Base-by-base conservation (phyloP, 2,113 vertebrate species). In the Grammomys surdaster region DNA sequence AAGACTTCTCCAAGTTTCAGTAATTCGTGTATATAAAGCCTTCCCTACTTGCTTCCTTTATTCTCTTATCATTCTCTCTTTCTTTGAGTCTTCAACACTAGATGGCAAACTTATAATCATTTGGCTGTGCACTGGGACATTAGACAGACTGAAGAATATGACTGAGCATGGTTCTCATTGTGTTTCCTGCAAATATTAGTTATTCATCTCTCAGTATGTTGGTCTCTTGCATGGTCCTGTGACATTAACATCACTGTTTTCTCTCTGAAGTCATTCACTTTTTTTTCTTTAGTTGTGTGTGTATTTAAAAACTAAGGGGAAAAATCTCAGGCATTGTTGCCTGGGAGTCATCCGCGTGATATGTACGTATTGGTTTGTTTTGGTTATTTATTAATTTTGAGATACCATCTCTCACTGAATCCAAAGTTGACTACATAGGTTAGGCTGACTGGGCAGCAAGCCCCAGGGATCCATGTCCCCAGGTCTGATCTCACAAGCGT, bases 101-200 rank as follows among this genome's bases (percentile, higher is more conserved):
- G 40, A n/a, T 80, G 48, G 93, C 75, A 93, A 96, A 95, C 48
- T 81, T 90, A 65, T 7, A n/a, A 56, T 85, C 58, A 46, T 54
- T 94, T 72, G n/a, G 6, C 48, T 56, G 22, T 43, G 86, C 36
- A 63, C 43, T 48, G 40, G 19, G 88, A 65, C 77, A 84, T n/a
- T 46, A 72, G 93, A 58, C 67, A 84, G 8, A 43, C 86, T 60
- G 67, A 76, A 78, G 90, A 56, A 26, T 46, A n/a, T 19, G 40
- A 86, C 26, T 12, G 26, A 82, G 4, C 20, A 16, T 43, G 48
- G 36, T 10, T 67, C 14, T 90, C 65, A 58, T 11, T 14, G 80
- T 3, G 3, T 20, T 85, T 78, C 80, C 22, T 36, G 63, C 31
- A 58, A 36, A 82, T 19, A 85, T 82, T 12, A 16, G 1, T 51